Evolutionary conservation across 2,797 vertebrate species (phyloP), one percentile per base, ranked within the genome.

Genomic region (Gadopsis bispinosus): DNA sequence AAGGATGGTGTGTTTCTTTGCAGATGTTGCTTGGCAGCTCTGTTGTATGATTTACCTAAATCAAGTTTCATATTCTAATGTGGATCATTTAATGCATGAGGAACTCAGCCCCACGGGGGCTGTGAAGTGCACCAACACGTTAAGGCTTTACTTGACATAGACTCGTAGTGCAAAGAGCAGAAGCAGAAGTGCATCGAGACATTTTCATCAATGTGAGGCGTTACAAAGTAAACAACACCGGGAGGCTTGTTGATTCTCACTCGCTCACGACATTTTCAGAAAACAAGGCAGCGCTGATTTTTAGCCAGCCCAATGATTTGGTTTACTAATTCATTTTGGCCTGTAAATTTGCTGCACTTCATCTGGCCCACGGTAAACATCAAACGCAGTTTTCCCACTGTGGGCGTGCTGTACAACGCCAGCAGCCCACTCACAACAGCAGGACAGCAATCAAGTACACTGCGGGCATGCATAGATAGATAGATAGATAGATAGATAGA

Each of bases 31-130:
- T 69, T 41, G 50, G 10, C 11, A 70, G 43, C 64, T 79, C 50
- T 67, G 47, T 63, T 74, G n/a, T 14, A 39, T 75, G 66, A 79
- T 20, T 86, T 55, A 70, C 22, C 55, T 55, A 31, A 75, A 65
- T 71, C 66, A 72, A 2, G 43, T 77, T 71, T 64, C 26, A 63
- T 76, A 75, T 80, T 85, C 45, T 66, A 73, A 74, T 70, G 55
- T 29, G 56, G 55, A 75, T 83, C 29, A 78, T 81, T 83, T 70
- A 67, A 87, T 80, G 68, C 73, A 74, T 62, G 59, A 84, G 35
- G 48, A 77, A 41, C 61, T 61, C 33, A n/a, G 79, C 59, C 53
- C 67, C 4, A 4, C 5, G 1, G 63, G 56, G 31, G n/a, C 51
- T 43, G 59, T 66, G 55, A 79, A 65, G 77, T 66, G 67, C 19